Conservation (phyloP, 2,888 invertebrate genomes). For the Stenotaenia linearis region DNA sequence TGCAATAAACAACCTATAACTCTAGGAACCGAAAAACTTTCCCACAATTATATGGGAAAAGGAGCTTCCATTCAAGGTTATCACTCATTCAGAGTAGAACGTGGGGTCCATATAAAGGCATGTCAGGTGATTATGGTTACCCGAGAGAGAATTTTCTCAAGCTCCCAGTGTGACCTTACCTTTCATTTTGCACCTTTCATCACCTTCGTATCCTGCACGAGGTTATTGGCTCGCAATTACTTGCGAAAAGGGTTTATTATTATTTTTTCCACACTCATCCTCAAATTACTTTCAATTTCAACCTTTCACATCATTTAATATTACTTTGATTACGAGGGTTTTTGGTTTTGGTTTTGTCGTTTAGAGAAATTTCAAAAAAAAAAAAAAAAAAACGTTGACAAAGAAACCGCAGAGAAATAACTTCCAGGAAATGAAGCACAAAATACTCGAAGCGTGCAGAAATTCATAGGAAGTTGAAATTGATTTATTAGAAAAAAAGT, state of each 20-base stretch:
- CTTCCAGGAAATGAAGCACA: background rate
- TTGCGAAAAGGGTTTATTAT: background rate
- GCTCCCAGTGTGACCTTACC: slow-evolving; percentile 19
- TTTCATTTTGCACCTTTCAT: slow-evolving; percentile 5
- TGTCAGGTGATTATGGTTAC: slow-evolving; percentile 13
- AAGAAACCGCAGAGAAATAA: background rate
- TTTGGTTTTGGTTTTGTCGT: too few species aligned
- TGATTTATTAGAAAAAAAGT: background rate
- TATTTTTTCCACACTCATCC: too few species aligned
- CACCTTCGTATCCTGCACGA: background rate
- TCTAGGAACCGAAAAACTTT: background rate
- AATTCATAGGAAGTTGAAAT: background rate
- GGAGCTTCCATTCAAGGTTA: background rate
- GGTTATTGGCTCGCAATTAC: background rate
- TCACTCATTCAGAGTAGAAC: slow-evolving; percentile 18
- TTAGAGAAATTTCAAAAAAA: background rate
- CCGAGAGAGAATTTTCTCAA: background rate
- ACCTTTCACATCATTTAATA: too few species aligned
- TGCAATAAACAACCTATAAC: background rate
- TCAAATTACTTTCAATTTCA: too few species aligned
- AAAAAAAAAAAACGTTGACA: background rate
- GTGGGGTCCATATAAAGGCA: slow-evolving; percentile 8
- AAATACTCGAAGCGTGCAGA: background rate
- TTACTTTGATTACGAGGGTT: too few species aligned
- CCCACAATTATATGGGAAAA: background rate